Evolutionary conservation across 2,797 vertebrate genomes (phyloP).

Genomic region (Rhinogobio ventralis): DNA sequence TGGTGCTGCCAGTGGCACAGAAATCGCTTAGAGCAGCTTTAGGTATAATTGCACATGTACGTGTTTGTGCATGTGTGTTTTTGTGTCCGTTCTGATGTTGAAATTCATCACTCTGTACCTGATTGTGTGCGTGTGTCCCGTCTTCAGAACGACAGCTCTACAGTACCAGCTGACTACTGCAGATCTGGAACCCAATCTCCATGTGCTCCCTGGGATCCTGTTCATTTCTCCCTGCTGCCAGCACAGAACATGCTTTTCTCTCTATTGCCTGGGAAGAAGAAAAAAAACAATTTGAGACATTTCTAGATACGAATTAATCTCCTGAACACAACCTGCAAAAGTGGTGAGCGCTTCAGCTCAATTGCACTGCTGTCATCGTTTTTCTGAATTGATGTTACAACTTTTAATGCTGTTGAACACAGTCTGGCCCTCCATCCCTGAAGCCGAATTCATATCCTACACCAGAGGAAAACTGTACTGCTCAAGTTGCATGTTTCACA

Average conservation of each 20-base stretch:
- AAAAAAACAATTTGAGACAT: constrained; percentile 70
- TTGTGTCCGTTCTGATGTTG: constrained; percentile 1
- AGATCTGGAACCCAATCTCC: constrained; percentile 24
- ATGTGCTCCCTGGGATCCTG: constrained; percentile 20
- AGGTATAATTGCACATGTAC: neutral
- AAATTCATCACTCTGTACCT: constrained; percentile 32
- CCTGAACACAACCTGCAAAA: constrained; percentile 69
- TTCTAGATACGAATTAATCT: constrained; percentile 70
- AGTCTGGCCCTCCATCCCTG: neutral
- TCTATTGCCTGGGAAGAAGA: constrained; percentile 34
- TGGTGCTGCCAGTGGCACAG: neutral
- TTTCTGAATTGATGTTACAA: constrained; percentile 72
- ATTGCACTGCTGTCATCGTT: constrained; percentile 67
- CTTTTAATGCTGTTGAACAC: constrained; percentile 45
- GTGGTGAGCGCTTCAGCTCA: constrained; percentile 64
- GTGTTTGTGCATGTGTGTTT: constrained; percentile 5
- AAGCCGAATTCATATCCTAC: neutral
- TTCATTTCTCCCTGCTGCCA: constrained; percentile 32
- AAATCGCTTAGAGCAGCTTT: constrained; percentile 21
- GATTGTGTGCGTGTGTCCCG: neutral
- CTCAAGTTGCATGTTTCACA: neutral
- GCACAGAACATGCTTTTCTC: constrained; percentile 19
- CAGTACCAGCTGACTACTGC: neutral
- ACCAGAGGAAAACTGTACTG: neutral
- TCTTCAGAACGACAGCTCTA: constrained; percentile 19